Percentiles rank a stretch among this genome's conserved stretches.
These are phyloP conservation scores for Peromyscus eremicus DNA, from an alignment of 2,797 vertebrate species.

Conservation along the genomic window DNA sequence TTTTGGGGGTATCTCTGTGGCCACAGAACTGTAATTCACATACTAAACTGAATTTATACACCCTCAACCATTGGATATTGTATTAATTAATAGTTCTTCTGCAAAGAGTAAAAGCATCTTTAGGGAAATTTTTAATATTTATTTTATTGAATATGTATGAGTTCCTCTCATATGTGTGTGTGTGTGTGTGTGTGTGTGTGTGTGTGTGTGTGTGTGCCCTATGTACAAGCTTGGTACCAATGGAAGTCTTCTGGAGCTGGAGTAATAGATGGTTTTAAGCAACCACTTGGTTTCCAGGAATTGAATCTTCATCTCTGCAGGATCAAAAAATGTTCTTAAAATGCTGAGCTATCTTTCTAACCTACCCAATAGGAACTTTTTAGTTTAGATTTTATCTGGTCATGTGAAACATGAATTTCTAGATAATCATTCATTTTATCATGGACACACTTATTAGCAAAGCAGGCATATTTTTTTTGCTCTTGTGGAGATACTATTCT, in stretches of 20 bases:
- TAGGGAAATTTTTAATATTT: neutral
- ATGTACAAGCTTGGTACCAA: neutral
- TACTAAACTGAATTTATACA: neutral
- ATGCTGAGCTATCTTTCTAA: neutral
- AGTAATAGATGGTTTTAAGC: neutral
- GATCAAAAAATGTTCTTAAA: neutral
- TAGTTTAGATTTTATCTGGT: neutral
- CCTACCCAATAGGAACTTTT: neutral
- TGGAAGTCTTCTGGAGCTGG: neutral
- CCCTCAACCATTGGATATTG: neutral
- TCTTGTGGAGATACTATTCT: neutral
- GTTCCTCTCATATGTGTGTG: too few relatives aligned
- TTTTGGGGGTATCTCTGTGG: neutral
- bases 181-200: too few relatives aligned
- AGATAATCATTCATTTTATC: conserved; percentile 16
- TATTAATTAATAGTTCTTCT: neutral
- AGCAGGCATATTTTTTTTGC: neutral
- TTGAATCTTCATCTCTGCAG: neutral
- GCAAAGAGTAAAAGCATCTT: neutral
- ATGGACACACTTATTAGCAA: neutral
- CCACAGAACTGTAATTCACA: conserved; percentile 8
- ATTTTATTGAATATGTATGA: neutral
- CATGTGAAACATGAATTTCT: neutral
- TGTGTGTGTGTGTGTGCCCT: too few relatives aligned
- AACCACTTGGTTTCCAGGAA: neutral